phyloP scores from a whole-genome alignment of 1,140 invertebrate species.

The Scaptomyza graminum region DNA sequence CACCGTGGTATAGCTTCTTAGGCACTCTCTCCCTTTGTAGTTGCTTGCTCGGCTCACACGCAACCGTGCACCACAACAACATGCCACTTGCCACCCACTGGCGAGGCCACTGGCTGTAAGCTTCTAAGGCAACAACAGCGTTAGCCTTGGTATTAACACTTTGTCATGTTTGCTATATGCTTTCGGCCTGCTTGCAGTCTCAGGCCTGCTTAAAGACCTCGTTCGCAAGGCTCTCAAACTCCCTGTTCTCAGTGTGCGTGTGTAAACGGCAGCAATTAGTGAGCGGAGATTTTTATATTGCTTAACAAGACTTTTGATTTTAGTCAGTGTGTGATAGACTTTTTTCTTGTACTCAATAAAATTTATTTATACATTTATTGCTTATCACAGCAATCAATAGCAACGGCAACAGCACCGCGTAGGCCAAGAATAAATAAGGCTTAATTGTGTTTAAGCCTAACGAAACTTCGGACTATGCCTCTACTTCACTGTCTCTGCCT shows the following conservation, averaged over 20 bases:
- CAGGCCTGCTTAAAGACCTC: conserved; percentile 10
- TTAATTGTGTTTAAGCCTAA: conserved; percentile 68
- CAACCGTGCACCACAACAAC: conserved; percentile 24
- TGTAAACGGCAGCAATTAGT: conserved; percentile 68
- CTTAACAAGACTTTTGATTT: conserved; percentile 68
- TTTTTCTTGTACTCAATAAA: conserved; percentile 66
- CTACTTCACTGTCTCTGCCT: neutral
- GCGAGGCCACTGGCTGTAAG: conserved; percentile 3
- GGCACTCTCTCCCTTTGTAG: conserved; percentile 49
- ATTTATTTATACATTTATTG: conserved; percentile 81
- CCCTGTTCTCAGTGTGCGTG: conserved; percentile 43
- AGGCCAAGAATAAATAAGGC: conserved; percentile 78
- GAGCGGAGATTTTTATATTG: conserved; percentile 63
- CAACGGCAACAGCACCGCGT: conserved; percentile 15
- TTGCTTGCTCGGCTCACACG: conserved; percentile 53
- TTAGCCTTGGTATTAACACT: conserved; percentile 75
- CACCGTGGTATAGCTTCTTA: conserved; percentile 37
- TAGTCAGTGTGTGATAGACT: conserved; percentile 38
- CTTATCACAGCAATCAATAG: conserved; percentile 74
- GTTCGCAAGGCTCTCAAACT: too few species aligned
- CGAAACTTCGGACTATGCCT: conserved; percentile 11
- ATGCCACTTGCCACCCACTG: conserved; percentile 4
- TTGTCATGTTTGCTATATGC: conserved; percentile 71
- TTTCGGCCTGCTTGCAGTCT: conserved; percentile 30
- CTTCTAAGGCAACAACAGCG: conserved; percentile 17